A percentile compares a stretch with the other conserved stretches of the same genome.
phyloP scores from a whole-genome alignment of 2,113 vertebrate genomes.

The Hippolais icterina region DNA sequence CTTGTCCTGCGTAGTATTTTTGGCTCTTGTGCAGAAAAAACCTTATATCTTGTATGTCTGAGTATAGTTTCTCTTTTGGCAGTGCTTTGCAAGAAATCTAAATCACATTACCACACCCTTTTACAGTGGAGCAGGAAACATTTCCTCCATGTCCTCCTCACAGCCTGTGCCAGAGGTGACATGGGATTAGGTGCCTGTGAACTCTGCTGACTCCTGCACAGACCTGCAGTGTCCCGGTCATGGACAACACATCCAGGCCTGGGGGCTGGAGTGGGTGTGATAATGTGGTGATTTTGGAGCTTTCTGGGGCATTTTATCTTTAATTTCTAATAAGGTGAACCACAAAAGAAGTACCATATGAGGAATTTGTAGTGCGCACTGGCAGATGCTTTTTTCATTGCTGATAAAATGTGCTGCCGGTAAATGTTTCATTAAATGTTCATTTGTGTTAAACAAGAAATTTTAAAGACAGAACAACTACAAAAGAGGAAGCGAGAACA shows the following conservation, averaged over 20 bases:
- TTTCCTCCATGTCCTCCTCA: rapidly evolving
- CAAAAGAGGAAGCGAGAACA: background rate
- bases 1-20: background rate
- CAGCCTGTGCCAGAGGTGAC: background rate
- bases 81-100: background rate
- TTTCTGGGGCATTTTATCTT: background rate
- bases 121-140: background rate
- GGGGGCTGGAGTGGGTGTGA: background rate
- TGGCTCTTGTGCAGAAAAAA: background rate
- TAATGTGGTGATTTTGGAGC: rapidly evolving
- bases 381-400: background rate
- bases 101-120: background rate
- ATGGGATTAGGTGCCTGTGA: background rate
- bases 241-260: background rate
- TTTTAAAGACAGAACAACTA: background rate
- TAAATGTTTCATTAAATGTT: background rate
- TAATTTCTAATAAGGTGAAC: background rate
- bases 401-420: background rate
- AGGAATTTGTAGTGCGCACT: background rate
- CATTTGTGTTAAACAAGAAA: background rate
- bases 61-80: background rate
- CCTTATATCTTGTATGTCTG: background rate
- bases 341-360: background rate
- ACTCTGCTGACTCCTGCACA: background rate
- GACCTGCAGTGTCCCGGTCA: rapidly evolving